Evolutionary conservation across 2,888 invertebrate genomes (phyloP).

Genomic region (Eulithis testata): DNA sequence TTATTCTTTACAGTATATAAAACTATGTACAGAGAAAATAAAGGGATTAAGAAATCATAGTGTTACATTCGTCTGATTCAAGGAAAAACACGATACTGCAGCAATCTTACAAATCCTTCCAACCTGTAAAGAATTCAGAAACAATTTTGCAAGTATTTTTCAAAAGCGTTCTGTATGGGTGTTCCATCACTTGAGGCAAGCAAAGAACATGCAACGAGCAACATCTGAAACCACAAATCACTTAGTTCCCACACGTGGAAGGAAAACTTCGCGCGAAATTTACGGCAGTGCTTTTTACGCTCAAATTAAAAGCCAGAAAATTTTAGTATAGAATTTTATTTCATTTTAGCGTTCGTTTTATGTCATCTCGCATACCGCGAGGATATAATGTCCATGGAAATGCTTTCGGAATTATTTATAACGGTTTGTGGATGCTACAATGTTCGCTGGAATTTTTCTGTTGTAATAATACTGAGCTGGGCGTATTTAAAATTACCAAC

Average conservation of each 20-base stretch:
- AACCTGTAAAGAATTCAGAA: background rate
- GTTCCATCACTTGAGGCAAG: constrained; percentile 9
- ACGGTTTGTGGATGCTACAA: constrained; percentile 19
- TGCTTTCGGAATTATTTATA: constrained; percentile 31
- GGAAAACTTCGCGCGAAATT: constrained; percentile 23
- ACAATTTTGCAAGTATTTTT: too few species aligned
- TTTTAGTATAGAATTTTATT: constrained; percentile 34
- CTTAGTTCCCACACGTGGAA: constrained; percentile 18
- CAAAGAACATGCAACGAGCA: background rate
- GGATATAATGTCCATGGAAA: constrained; percentile 25
- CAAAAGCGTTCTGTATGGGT: background rate
- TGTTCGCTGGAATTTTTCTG: constrained; percentile 15
- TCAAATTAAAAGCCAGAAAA: constrained; percentile 36
- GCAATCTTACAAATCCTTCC: too few species aligned
- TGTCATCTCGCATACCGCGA: constrained; percentile 25
- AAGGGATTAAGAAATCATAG: too few species aligned
- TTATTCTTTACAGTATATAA: too few species aligned
- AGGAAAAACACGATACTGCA: too few species aligned
- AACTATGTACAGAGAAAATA: too few species aligned
- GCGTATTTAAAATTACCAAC: constrained; percentile 19
- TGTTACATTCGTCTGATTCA: too few species aligned
- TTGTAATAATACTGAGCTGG: constrained; percentile 21
- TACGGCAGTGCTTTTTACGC: constrained; percentile 32
- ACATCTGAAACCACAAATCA: constrained; percentile 33
- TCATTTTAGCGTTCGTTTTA: constrained; percentile 28